Evolutionary conservation across 2,888 invertebrate genomes (phyloP).

Genomic region (Aspidiotus rigidus): DNA sequence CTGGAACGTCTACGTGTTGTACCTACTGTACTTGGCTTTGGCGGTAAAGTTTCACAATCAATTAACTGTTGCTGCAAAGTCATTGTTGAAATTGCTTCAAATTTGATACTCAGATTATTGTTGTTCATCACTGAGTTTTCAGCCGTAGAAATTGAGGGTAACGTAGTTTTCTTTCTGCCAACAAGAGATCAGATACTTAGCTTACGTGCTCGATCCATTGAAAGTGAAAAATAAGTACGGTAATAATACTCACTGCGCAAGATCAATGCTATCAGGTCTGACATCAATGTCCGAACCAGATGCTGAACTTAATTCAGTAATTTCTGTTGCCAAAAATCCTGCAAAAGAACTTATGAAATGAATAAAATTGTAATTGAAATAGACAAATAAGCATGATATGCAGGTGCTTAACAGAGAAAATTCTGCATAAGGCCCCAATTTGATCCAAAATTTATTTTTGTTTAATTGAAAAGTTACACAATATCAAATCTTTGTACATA

Average conservation of each 20-base stretch:
- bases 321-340: constrained; percentile 47
- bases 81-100: not conserved
- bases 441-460: too few relatives aligned
- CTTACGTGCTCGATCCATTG: too few relatives aligned
- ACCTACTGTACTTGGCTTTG: constrained; percentile 35
- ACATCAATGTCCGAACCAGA: too few relatives aligned
- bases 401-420: too few relatives aligned
- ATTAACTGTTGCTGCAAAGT: constrained; percentile 9
- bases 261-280: too few relatives aligned
- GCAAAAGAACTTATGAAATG: constrained; percentile 35
- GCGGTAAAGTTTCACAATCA: constrained; percentile 19
- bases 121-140: constrained; percentile 10
- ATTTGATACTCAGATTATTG: not conserved
- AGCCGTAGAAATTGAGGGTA: constrained; percentile 11
- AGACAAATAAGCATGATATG: too few relatives aligned
- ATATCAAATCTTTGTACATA: too few relatives aligned
- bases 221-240: not conserved
- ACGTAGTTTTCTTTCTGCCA: constrained; percentile 23
- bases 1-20: constrained; percentile 26
- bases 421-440: too few relatives aligned
- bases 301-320: constrained; percentile 47
- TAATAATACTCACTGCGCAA: not conserved
- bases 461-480: too few relatives aligned
- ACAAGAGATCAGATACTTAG: too few relatives aligned
- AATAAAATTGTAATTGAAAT: too few relatives aligned